phyloP scores from a whole-genome alignment of 2,113 vertebrate genomes.

The Serinus canaria region DNA sequence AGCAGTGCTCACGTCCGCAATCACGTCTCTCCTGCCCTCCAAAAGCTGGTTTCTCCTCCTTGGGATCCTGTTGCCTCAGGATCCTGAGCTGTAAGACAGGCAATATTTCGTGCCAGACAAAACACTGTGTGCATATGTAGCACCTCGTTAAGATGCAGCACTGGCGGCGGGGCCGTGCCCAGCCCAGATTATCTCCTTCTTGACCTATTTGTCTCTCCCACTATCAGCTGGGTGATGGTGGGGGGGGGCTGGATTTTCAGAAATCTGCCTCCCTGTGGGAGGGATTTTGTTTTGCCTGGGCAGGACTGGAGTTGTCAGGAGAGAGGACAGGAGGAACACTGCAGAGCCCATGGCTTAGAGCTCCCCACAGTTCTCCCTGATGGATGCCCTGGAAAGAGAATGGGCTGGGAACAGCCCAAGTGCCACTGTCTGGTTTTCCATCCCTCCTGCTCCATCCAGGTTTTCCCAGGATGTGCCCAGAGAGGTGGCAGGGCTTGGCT shows the following conservation, averaged over 20 bases:
- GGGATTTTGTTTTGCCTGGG: neutral
- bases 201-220: conserved; percentile 30
- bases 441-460: neutral
- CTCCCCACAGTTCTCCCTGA: neutral
- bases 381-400: neutral
- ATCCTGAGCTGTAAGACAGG: neutral
- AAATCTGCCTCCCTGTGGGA: neutral
- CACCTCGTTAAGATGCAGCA: conserved; percentile 1
- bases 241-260: neutral
- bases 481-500: neutral
- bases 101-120: neutral
- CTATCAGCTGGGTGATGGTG: neutral
- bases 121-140: conserved; percentile 1
- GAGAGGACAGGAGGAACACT: neutral
- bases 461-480: neutral
- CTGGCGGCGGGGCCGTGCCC: neutral
- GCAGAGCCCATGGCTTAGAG: neutral
- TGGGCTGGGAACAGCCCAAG: neutral
- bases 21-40: neutral
- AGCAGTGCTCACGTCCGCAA: rapidly evolving
- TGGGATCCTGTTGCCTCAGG: neutral
- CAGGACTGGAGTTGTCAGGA: neutral
- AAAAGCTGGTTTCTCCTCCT: neutral
- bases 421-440: neutral
- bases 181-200: neutral